Conservation (phyloP, 1,140 invertebrate species). For the Cotesia chilonis region DNA sequence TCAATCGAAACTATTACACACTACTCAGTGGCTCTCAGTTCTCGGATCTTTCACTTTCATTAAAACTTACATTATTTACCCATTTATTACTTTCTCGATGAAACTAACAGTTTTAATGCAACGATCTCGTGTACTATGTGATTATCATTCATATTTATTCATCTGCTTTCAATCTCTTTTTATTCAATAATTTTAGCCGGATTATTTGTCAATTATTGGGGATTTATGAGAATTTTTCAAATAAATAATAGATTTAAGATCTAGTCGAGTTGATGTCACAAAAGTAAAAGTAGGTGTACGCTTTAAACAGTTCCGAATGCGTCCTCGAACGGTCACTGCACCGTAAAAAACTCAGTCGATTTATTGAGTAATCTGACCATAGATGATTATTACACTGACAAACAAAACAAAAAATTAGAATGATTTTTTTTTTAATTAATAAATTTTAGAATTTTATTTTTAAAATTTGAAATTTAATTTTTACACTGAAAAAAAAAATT, state of each 20-base stretch:
- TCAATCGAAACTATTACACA: constrained; percentile 68
- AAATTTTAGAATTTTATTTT: too few relatives aligned
- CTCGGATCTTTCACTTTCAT: constrained; percentile 59
- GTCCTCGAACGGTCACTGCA: constrained; percentile 65
- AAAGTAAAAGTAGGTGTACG: constrained; percentile 57
- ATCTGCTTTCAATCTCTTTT: too few relatives aligned
- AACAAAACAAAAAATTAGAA: too few relatives aligned
- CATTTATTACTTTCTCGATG: constrained; percentile 25
- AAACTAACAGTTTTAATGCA: not conserved
- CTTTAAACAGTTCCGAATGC: constrained; percentile 53
- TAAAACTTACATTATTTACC: constrained; percentile 40
- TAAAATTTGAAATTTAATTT: too few relatives aligned
- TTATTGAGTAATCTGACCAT: constrained; percentile 57
- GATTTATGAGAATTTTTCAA: not conserved
- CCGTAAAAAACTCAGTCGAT: constrained; percentile 53
- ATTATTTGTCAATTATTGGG: too few relatives aligned
- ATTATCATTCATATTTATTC: too few relatives aligned
- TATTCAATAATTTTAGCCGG: too few relatives aligned
- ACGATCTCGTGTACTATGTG: not conserved
- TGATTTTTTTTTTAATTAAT: too few relatives aligned
- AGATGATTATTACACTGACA: not conserved
- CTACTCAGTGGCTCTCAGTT: constrained; percentile 63
- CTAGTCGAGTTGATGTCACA: constrained; percentile 37
- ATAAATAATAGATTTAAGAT: constrained; percentile 14
- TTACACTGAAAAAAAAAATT: too few relatives aligned